Base-by-base conservation (phyloP, 2,888 invertebrate species). In the Platerodrilus igneus region DNA sequence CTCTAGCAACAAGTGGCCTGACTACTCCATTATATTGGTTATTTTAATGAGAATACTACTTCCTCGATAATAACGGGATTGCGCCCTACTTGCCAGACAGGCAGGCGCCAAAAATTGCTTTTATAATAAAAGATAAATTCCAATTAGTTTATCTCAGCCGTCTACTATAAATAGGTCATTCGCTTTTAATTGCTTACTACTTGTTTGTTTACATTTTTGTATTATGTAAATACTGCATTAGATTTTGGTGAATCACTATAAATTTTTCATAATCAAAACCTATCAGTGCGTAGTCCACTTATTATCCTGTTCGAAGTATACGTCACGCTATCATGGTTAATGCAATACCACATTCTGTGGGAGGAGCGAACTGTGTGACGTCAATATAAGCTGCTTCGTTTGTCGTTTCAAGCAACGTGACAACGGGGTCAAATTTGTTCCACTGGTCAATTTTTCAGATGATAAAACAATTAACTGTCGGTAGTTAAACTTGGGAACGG, bases 301-400 rank as follows among this genome's bases (percentile, higher is more conserved):
- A n/a, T n/a, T n/a, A n/a, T n/a, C n/a, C n/a, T n/a, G n/a, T n/a
- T n/a, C n/a, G n/a, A n/a, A n/a, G n/a, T n/a, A 51, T 48, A 48
- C 48, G 51, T 52, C 51, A 52, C 41, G 51, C 48, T 47, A 41
- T 52, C 47, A 50, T 42, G 46, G 46, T 47, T 45, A 42, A 45
- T 48, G 49, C 48, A 50, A 47, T 46, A 43, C 42, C 39, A 42
- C 38, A 42, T 39, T 37, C n/a, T 33, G 49, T 41, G 34, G 51
- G 50, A 44, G 51, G 46, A 38, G 51, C 45, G 25, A 29, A 36
- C 11, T 33, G 40, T 31, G 45, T 52, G 51, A 52, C 51, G 51
- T 52, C 51, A 48, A 46, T 46, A 37, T 39, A 40, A 35, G 51
- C 46, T 44, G 46, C 44, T n/a, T n/a, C n/a, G n/a, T n/a, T n/a